Base-by-base conservation (phyloP, 2,797 vertebrate genomes). In the Chloroceryle amazona region DNA sequence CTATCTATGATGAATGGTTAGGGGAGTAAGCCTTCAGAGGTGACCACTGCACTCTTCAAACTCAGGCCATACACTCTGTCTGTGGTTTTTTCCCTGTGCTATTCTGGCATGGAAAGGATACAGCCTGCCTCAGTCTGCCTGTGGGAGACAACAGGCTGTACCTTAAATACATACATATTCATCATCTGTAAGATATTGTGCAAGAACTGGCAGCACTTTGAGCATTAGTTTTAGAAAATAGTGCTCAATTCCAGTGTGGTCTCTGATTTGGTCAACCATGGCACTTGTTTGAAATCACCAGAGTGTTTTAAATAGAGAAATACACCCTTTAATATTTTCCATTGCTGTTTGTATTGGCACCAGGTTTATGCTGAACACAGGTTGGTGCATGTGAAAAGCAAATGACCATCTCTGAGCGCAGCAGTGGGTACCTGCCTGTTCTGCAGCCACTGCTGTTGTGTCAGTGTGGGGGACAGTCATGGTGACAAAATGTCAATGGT, bases 1-100 rank as follows among this genome's bases (percentile, higher is more conserved):
- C 88, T 94, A 78, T 95, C 97, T 96, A 71, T 10, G 3, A 25
- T 47, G 73, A 95, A 95, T 90, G 31, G 46, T 76, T 76, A 78
- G 79, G 57, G 16, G 71, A 47, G 14, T 80, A 57, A 83, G 70
- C 68, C 62, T 85, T 96, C 73, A 58, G 90, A 90, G 81, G 79
- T 88, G 92, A 89, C 78, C 78, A 52, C 44, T 51, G 11, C 33
- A 18, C n/a, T 83, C 72, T 87, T 89, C 83, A 71, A 61, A 63
- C 90, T 91, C 67, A 65, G 75, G 78, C 67, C 78, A 58, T 72
- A 78, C 31, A 39, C 11, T 55, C 61, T 58, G 63, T n/a, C 89
- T 25, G 6, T 1, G 0, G 0, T 8, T 85, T 93, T 47, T 65
- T 0, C 5, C 9, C 21, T 54, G 10, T 78, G 9, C 14, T 67